Conservation (phyloP, 2,888 invertebrate species). For the Sminthurides aquaticus region DNA sequence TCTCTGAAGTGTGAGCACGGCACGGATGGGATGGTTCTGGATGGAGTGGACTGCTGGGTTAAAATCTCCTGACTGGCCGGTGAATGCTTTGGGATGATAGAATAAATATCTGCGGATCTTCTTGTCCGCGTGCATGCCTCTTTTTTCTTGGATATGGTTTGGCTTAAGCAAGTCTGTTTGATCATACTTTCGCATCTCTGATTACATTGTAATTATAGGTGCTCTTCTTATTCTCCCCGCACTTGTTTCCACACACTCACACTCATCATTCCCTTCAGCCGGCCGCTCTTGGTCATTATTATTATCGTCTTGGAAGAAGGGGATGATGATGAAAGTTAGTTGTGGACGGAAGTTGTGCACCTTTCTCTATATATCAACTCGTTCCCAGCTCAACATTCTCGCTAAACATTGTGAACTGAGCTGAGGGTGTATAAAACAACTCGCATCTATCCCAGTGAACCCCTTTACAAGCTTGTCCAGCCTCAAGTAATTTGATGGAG, state of each 20-base stretch:
- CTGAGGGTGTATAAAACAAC: too few relatives aligned
- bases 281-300: background rate
- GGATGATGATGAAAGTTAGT: background rate
- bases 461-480: too few relatives aligned
- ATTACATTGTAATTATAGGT: background rate
- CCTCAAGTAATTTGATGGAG: too few relatives aligned
- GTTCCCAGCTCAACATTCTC: too few relatives aligned
- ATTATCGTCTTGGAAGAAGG: background rate
- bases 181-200: background rate
- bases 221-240: background rate
- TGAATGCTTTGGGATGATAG: too few relatives aligned
- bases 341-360: background rate
- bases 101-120: too few relatives aligned
- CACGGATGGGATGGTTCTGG: too few relatives aligned
- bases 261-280: background rate
- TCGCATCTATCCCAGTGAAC: too few relatives aligned
- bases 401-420: too few relatives aligned
- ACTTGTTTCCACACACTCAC: background rate
- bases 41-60: background rate
- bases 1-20: too few relatives aligned
- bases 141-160: too few relatives aligned
- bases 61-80: background rate
- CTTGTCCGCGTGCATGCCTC: too few relatives aligned
- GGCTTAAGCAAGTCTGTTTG: background rate
- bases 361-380: background rate